phyloP scores from a whole-genome alignment of 2,888 invertebrate genomes.

The Microctonus aethiopoides region DNA sequence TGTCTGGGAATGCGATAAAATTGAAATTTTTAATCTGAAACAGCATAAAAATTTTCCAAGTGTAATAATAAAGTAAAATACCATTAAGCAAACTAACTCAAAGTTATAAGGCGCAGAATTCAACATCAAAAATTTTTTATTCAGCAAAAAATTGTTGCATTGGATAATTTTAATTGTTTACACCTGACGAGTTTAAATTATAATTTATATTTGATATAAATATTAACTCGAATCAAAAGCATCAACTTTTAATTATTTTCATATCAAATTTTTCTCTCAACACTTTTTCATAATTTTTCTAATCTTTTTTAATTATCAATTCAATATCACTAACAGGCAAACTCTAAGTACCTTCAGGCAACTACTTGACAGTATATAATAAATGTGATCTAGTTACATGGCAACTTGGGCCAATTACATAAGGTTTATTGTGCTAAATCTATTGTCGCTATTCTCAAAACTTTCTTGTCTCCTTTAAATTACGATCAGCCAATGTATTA shows the following conservation, averaged over 20 bases:
- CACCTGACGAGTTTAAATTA: neutral
- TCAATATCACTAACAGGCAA: neutral
- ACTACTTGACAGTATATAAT: conserved; percentile 18
- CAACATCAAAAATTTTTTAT: conserved; percentile 22
- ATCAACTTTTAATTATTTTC: neutral
- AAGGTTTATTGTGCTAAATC: conserved; percentile 36
- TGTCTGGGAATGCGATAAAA: neutral
- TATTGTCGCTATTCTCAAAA: conserved; percentile 29
- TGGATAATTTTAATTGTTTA: neutral
- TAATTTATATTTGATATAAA: neutral
- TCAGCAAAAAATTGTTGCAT: conserved; percentile 16
- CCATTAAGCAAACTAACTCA: conserved; percentile 23
- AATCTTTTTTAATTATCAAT: neutral
- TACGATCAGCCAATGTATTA: neutral
- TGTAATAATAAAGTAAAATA: conserved; percentile 10
- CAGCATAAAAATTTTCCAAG: neutral
- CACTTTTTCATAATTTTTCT: no score
- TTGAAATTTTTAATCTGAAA: neutral
- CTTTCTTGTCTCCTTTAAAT: conserved; percentile 4
- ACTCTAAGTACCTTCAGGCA: neutral
- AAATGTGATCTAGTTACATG: conserved; percentile 38
- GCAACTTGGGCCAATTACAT: conserved; percentile 35
- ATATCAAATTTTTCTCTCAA: neutral
- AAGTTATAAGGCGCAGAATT: conserved; percentile 17
- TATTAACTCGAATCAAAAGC: neutral